A percentile compares a stretch with the other conserved stretches of the same genome.
Evolutionary conservation across 1,140 invertebrate species (phyloP).

Genomic region (Conus betulinus): DNA sequence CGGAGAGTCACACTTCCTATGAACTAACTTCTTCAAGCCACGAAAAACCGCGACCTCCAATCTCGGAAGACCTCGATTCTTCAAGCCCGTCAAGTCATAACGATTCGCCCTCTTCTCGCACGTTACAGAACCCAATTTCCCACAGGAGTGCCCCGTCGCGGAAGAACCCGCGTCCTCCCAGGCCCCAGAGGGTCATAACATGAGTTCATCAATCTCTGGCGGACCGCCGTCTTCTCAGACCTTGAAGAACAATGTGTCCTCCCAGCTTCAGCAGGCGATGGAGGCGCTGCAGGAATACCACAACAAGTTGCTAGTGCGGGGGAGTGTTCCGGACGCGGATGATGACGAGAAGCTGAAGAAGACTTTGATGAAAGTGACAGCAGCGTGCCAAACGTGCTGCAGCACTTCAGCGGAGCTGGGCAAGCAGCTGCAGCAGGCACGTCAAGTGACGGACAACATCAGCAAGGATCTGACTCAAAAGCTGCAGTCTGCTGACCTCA

Average conservation of each 20-base stretch:
- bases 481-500: neutral
- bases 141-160: neutral
- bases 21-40: too few relatives aligned
- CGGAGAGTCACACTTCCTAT: too few relatives aligned
- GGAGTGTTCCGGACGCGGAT: neutral
- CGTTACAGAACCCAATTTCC: too few relatives aligned
- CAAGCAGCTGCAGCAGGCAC: slow-evolving; percentile 1
- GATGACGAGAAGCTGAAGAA: neutral
- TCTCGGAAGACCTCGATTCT: too few relatives aligned
- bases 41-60: too few relatives aligned
- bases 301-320: neutral
- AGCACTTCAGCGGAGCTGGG: neutral
- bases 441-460: slow-evolving; percentile 7
- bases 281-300: slow-evolving; percentile 10
- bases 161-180: neutral
- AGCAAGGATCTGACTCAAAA: neutral
- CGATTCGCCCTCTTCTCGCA: too few relatives aligned
- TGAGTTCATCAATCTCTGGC: neutral
- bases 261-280: slow-evolving; percentile 9
- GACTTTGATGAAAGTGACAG: neutral
- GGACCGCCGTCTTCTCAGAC: neutral
- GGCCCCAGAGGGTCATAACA: neutral
- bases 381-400: neutral
- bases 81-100: too few relatives aligned
- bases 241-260: neutral